Evolutionary conservation across 2,797 vertebrate species (phyloP).

Genomic region (Sebastes iracundus): DNA sequence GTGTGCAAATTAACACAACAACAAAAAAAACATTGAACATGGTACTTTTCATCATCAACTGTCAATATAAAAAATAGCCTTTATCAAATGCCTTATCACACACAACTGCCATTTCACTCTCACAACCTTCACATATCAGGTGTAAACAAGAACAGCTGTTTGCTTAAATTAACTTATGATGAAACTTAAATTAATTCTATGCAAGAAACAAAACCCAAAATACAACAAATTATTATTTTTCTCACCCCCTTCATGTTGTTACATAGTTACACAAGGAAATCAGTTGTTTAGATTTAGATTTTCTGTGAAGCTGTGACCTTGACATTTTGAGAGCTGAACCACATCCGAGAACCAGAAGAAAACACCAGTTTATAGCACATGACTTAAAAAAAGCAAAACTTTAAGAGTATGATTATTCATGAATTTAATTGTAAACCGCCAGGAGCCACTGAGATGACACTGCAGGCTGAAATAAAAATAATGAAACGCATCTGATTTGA

Average conservation of each 20-base stretch:
- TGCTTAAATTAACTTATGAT: slow-evolving; percentile 22
- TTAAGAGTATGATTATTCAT: background rate
- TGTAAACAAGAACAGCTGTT: slow-evolving; percentile 59
- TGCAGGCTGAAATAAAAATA: background rate
- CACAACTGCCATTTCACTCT: slow-evolving; percentile 29
- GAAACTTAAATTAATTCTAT: slow-evolving; percentile 23
- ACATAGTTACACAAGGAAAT: background rate
- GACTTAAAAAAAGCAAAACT: background rate
- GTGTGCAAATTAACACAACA: slow-evolving; percentile 66
- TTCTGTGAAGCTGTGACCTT: slow-evolving; percentile 9
- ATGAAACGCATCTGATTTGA: background rate
- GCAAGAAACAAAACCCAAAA: slow-evolving; percentile 11
- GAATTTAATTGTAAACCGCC: background rate
- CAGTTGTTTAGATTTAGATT: background rate
- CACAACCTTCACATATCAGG: slow-evolving; percentile 49
- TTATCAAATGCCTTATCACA: slow-evolving; percentile 43
- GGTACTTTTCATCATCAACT: slow-evolving; percentile 26
- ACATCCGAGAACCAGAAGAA: background rate
- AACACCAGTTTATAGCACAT: background rate
- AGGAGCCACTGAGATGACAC: background rate
- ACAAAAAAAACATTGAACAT: slow-evolving; percentile 10
- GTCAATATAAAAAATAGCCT: slow-evolving; percentile 48
- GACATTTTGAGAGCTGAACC: slow-evolving; percentile 45
- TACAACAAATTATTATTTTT: background rate
- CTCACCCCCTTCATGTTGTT: background rate